Percentiles rank a stretch among this genome's conserved stretches.
Conservation (phyloP, 2,113 vertebrate species). For the Tragelaphus strepsiceros region DNA sequence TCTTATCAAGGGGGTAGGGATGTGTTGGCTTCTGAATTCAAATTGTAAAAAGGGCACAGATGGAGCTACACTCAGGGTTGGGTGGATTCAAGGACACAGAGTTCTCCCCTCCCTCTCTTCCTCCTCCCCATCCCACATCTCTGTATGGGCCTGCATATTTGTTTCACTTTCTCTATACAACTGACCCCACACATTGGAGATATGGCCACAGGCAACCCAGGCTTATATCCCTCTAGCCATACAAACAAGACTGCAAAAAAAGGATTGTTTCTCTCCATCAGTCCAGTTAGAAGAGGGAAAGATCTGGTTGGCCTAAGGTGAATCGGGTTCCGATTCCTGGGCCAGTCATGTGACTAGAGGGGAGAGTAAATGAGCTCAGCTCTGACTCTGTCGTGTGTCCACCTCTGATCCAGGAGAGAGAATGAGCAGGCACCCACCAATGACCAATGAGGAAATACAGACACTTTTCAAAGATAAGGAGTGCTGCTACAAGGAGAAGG, state of each 20-base stretch:
- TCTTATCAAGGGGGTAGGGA: background rate
- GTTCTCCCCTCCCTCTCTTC: too few relatives aligned
- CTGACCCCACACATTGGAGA: background rate
- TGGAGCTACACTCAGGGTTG: background rate
- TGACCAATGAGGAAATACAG: background rate
- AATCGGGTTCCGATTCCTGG: background rate
- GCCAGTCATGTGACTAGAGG: background rate
- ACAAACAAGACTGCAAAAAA: background rate
- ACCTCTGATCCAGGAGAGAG: background rate
- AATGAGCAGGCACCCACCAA: background rate
- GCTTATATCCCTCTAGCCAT: background rate
- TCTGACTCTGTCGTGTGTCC: background rate
- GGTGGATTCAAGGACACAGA: background rate
- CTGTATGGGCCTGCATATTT: background rate
- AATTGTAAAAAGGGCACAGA: background rate
- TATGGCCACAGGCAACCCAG: background rate
- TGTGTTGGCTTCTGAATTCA: background rate
- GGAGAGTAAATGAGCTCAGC: background rate
- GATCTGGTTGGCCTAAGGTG: background rate
- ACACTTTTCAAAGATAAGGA: background rate
- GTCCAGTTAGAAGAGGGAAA: background rate
- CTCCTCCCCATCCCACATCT: background rate
- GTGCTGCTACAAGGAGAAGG: background rate
- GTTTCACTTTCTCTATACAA: background rate
- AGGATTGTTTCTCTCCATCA: background rate